Evolutionary conservation across 2,113 vertebrate genomes (phyloP).

Genomic region (Lophius piscatorius): DNA sequence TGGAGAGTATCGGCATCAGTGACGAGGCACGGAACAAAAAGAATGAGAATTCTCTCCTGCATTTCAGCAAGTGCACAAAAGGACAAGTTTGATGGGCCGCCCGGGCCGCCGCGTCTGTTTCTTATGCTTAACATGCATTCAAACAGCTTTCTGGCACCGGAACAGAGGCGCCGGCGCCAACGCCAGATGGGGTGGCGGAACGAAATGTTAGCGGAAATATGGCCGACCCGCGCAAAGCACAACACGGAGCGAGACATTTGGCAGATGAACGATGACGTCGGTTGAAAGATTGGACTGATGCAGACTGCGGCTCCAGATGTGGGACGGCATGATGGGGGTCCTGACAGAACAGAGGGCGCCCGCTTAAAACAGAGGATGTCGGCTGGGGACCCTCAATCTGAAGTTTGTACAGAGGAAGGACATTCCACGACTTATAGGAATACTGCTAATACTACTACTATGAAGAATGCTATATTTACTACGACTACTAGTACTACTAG

Average conservation of each 20-base stretch:
- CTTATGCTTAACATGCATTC: conserved; percentile 58
- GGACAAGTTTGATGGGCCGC: conserved; percentile 55
- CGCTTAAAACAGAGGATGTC: neutral
- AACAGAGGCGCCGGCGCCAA: conserved; percentile 49
- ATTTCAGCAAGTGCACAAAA: conserved; percentile 45
- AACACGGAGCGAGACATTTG: conserved; percentile 42
- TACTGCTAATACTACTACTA: no score
- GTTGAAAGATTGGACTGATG: conserved; percentile 32
- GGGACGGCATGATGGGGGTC: conserved; percentile 15
- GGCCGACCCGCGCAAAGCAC: conserved; percentile 32
- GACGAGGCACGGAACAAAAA: no score
- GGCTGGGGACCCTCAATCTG: no score
- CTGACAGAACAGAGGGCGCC: conserved; percentile 20
- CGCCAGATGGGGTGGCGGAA: conserved; percentile 64
- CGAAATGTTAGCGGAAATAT: conserved; percentile 64
- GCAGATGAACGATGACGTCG: conserved; percentile 50
- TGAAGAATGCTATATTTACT: no score
- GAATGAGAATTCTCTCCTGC: conserved; percentile 7
- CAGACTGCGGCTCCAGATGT: conserved; percentile 61
- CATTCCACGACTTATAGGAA: no score
- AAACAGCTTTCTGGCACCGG: conserved; percentile 58
- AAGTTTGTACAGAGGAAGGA: neutral
- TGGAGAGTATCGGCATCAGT: no score
- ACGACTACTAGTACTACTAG: no score
- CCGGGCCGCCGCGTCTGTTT: conserved; percentile 53